phyloP scores from a whole-genome alignment of 2,888 invertebrate genomes.

The Macrosiphum euphorbiae region DNA sequence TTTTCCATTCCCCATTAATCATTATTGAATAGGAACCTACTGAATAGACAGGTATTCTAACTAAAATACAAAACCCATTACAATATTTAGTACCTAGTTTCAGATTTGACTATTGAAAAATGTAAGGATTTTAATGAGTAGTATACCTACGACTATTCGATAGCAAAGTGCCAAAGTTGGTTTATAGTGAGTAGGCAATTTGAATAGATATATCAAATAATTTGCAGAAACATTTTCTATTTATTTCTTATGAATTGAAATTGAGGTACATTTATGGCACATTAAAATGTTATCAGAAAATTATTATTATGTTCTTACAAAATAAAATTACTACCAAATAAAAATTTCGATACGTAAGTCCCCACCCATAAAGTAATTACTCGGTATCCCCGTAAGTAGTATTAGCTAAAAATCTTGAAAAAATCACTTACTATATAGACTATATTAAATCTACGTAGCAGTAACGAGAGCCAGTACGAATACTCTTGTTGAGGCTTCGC shows the following conservation, averaged over 20 bases:
- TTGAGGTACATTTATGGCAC: neutral
- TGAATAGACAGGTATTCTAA: too few species aligned
- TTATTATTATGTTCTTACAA: neutral
- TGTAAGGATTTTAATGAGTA: too few species aligned
- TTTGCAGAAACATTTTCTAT: neutral
- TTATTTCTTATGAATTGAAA: neutral
- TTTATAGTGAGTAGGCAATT: too few species aligned
- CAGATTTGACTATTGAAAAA: too few species aligned
- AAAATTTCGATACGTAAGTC: neutral
- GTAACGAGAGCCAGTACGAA: neutral
- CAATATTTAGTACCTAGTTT: too few species aligned
- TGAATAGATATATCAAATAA: neutral
- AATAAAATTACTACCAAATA: neutral
- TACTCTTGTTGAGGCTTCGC: neutral
- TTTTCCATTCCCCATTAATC: too few species aligned
- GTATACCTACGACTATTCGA: too few species aligned
- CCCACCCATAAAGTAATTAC: too few species aligned
- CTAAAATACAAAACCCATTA: too few species aligned
- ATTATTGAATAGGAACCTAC: neutral
- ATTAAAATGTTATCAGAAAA: neutral
- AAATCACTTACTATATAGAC: neutral
- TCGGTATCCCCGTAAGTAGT: too few species aligned
- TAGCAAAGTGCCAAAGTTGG: too few species aligned
- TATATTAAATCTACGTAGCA: neutral
- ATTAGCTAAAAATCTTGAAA: neutral